A percentile compares a stretch with the other conserved stretches of the same genome.
Evolutionary conservation across 2,888 invertebrate genomes (phyloP).

Genomic region (Amphipyra tragopoginis): DNA sequence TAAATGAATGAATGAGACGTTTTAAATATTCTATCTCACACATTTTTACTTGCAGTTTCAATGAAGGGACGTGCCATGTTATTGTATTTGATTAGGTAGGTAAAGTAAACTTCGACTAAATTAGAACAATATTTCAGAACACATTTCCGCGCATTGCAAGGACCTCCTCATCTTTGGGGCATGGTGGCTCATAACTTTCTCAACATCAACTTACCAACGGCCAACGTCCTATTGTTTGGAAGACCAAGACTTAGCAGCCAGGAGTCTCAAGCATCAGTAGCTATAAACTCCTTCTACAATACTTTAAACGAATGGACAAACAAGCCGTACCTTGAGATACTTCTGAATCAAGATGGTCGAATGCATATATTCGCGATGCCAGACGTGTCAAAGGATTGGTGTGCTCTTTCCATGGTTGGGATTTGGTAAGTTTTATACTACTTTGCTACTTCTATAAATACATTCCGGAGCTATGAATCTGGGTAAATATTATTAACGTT

Average conservation of each 20-base stretch:
- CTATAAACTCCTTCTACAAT: constrained; percentile 73
- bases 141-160: constrained; percentile 70
- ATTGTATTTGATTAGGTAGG: too few relatives aligned
- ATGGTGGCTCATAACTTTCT: constrained; percentile 80
- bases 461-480: too few relatives aligned
- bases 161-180: constrained; percentile 77
- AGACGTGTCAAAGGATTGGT: constrained; percentile 78
- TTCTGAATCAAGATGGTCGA: constrained; percentile 71
- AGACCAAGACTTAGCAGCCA: constrained; percentile 69
- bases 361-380: constrained; percentile 78
- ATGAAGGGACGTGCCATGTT: too few relatives aligned
- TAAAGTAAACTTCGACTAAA: background rate
- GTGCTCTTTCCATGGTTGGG: constrained; percentile 77
- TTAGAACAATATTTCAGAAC: constrained; percentile 55
- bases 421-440: constrained; percentile 75
- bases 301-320: constrained; percentile 77
- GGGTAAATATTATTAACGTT: too few relatives aligned
- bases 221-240: constrained; percentile 70
- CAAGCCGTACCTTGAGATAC: constrained; percentile 72
- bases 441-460: too few relatives aligned
- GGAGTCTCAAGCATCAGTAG: constrained; percentile 70
- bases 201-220: constrained; percentile 68
- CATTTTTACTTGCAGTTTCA: too few relatives aligned
- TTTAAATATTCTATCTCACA: too few relatives aligned
- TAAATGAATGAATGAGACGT: too few relatives aligned